Conservation (phyloP, 2,888 invertebrate species). For the Melinaea menophilus region DNA sequence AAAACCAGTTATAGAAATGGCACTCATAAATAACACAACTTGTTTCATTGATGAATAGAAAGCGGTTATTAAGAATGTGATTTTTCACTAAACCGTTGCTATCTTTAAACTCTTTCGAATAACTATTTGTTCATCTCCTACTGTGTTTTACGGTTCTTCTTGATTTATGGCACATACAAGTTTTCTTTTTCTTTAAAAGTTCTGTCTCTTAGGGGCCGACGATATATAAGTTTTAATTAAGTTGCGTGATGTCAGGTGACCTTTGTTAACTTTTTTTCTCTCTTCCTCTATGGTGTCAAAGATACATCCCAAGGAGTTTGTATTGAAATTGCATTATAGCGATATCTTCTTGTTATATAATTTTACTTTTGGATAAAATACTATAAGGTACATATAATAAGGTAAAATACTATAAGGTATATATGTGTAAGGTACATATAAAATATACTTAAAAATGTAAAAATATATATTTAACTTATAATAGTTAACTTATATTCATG, state of each 20-base stretch:
- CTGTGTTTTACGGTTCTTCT: constrained; percentile 47
- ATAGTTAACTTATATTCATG: too few relatives aligned
- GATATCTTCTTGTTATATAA: too few relatives aligned
- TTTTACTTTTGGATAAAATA: too few relatives aligned
- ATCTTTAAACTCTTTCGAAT: not conserved
- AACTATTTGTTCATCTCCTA: constrained; percentile 33
- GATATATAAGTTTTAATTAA: constrained; percentile 48
- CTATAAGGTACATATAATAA: too few relatives aligned
- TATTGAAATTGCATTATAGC: not conserved
- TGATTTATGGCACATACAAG: constrained; percentile 41
- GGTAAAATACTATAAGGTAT: too few relatives aligned
- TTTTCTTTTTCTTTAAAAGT: constrained; percentile 43
- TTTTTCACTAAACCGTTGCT: not conserved
- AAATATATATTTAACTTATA: too few relatives aligned
- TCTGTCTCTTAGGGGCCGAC: constrained; percentile 39
- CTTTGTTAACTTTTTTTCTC: not conserved
- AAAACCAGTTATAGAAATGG: too few relatives aligned
- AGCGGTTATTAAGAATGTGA: too few relatives aligned
- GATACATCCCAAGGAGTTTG: not conserved
- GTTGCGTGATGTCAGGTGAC: constrained; percentile 37
- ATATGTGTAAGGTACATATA: too few relatives aligned
- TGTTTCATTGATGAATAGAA: too few relatives aligned
- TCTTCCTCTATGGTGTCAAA: not conserved
- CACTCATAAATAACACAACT: too few relatives aligned
- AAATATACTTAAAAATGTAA: too few relatives aligned